A percentile compares a stretch with the other conserved stretches of the same genome.
phyloP scores from a whole-genome alignment of 2,797 vertebrate genomes.

The Gobio occitaniae region DNA sequence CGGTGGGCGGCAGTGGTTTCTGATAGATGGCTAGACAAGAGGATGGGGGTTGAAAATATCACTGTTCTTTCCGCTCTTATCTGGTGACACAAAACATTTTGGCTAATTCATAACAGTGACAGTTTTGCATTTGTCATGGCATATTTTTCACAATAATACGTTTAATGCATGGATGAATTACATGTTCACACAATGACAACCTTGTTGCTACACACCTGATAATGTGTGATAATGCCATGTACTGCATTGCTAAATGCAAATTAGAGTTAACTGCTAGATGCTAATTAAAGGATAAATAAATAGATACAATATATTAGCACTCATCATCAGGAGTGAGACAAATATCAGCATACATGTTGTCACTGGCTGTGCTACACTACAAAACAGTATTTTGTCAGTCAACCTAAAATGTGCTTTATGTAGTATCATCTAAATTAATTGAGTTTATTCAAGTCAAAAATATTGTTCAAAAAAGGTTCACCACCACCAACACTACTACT shows the following conservation, averaged over 20 bases:
- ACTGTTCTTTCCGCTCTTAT: background rate
- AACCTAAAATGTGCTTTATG: background rate
- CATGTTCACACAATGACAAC: constrained; percentile 2
- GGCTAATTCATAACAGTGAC: constrained; percentile 10
- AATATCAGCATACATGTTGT: constrained; percentile 3
- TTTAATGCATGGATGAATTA: constrained; percentile 12
- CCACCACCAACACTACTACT: too few species aligned
- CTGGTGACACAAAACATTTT: constrained; percentile 6
- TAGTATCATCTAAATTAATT: background rate
- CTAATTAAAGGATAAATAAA: constrained; percentile 2
- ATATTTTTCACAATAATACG: background rate
- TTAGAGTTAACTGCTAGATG: background rate
- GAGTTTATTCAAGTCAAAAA: background rate
- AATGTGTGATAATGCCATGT: background rate
- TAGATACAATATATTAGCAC: background rate
- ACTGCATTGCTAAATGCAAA: background rate
- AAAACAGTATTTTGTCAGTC: background rate
- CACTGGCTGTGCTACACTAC: background rate
- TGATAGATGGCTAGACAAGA: constrained; percentile 32
- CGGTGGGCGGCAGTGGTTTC: constrained; percentile 9
- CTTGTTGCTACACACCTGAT: constrained; percentile 8
- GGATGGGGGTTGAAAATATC: constrained; percentile 24
- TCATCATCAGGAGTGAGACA: background rate
- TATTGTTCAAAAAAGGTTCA: background rate
- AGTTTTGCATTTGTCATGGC: background rate